Percentiles rank a stretch among this genome's conserved stretches.
phyloP scores from a whole-genome alignment of 2,888 invertebrate genomes.

The Nomada lathburiana region DNA sequence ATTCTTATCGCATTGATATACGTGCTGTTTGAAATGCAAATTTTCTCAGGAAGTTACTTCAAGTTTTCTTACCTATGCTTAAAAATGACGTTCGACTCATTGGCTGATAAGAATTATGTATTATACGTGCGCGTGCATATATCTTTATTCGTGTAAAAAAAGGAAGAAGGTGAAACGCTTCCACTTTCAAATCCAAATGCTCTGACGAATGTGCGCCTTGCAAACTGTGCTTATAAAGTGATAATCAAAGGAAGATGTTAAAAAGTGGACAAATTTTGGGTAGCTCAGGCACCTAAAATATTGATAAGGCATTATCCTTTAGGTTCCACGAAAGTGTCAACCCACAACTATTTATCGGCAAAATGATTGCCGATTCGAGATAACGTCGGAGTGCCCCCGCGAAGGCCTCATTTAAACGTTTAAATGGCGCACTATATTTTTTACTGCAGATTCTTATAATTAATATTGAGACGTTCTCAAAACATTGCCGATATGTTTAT shows the following conservation, averaged over 20 bases:
- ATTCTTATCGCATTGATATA: conserved; percentile 14
- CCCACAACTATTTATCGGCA: too few species aligned
- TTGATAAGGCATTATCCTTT: too few species aligned
- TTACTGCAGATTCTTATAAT: too few species aligned
- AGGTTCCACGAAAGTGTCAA: too few species aligned
- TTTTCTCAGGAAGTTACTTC: conserved; percentile 65
- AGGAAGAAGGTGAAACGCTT: conserved; percentile 46
- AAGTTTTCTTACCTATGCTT: conserved; percentile 65
- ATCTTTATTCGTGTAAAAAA: conserved; percentile 61
- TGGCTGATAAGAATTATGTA: conserved; percentile 53
- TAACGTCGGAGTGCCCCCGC: too few species aligned
- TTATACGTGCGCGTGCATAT: conserved; percentile 40
- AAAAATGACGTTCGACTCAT: conserved; percentile 49
- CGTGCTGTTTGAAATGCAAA: conserved; percentile 43
- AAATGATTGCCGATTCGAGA: too few species aligned
- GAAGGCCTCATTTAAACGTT: too few species aligned
- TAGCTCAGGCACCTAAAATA: too few species aligned
- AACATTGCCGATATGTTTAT: too few species aligned
- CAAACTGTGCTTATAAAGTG: conserved; percentile 45
- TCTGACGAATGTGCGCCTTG: conserved; percentile 54
- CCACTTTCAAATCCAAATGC: conserved; percentile 41
- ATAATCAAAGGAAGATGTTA: conserved; percentile 23
- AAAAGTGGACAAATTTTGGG: too few species aligned
- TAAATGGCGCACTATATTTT: too few species aligned
- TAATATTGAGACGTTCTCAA: too few species aligned